A percentile compares a stretch with the other conserved stretches of the same genome.
These are phyloP conservation scores for Drosophila miranda DNA, from an alignment of 1,140 invertebrate species.

Conservation along the genomic window DNA sequence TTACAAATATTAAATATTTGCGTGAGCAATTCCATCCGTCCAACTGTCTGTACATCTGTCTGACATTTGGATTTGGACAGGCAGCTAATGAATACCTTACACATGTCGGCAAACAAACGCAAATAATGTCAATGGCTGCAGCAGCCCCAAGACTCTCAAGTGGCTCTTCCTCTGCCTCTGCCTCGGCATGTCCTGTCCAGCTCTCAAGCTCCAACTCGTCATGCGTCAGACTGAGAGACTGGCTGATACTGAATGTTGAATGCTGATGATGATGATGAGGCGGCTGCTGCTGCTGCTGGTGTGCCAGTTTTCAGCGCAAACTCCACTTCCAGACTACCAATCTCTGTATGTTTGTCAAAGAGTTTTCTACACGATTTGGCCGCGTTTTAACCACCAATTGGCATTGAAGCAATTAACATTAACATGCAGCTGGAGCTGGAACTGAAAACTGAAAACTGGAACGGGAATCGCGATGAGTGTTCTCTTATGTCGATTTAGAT, in stretches of 20 bases:
- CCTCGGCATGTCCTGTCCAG: conserved; percentile 4
- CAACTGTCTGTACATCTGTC: conserved; percentile 16
- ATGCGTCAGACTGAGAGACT: conserved; percentile 49
- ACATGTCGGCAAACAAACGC: conserved; percentile 78
- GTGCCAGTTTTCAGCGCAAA: conserved; percentile 43
- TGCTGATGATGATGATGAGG: conserved; percentile 35
- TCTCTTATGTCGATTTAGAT: conserved; percentile 76
- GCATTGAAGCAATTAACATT: conserved; percentile 81
- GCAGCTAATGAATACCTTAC: conserved; percentile 79
- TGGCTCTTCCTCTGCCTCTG: conserved; percentile 26
- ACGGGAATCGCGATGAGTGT: conserved; percentile 56
- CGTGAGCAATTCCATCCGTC: conserved; percentile 35
- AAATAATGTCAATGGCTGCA: conserved; percentile 74
- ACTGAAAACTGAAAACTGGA: conserved; percentile 28
- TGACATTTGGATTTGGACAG: conserved; percentile 70
- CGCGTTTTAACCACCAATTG: conserved; percentile 73
- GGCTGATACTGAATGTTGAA: conserved; percentile 16
- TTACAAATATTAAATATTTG: conserved; percentile 75
- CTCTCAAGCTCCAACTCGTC: conserved; percentile 32
- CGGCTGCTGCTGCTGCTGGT: conserved; percentile 35
- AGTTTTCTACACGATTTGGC: conserved; percentile 77
- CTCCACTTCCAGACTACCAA: conserved; percentile 27
- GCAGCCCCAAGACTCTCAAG: conserved; percentile 15
- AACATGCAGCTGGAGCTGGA: conserved; percentile 67
- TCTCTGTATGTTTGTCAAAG: conserved; percentile 73